Base-by-base conservation (phyloP, 2,888 invertebrate genomes). In the Caenorhabditis virilis region DNA sequence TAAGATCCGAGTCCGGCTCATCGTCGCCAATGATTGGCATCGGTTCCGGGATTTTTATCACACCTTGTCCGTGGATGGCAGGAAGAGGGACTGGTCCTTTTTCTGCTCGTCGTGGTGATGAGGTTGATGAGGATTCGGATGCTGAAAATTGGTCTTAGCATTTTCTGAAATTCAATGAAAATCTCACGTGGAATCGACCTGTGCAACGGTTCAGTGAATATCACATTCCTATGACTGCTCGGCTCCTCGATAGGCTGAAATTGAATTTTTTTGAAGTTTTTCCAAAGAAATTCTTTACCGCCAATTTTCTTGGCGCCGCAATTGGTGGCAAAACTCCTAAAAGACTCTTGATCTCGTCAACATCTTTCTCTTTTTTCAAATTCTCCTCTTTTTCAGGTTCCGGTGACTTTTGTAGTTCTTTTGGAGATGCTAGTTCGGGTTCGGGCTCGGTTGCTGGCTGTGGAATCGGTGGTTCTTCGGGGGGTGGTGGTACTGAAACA, bases 111-210 rank as follows among this genome's bases (percentile, higher is more conserved):
- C 64, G 55, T 33, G 69, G 72, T 7, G 74, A 66, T 7, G 72
- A 58, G 15, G 68, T 42, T 20, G 75, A 72, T 1, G 79, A 80
- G n/a, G 75, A 70, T 41, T 78, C 78, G 35, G 78, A 79, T 1
- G 80, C 80, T 80, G 58, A 49, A 77, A 69, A 25, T 3, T 15
- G 18, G 5, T 38, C 23, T 13, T 20, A 20, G n/a, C n/a, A n/a
- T n/a, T n/a, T 18, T 22, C 15, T 18, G 39, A 30, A 30, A 41
- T 1, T 13, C 15, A 15, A 30, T 30, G 7, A 6, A 1, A 0
- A 4, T 54, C 66, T 55, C 45, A 79, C 79, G 77, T 26, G 80
- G 80, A 45, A 80, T 72, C 6, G 79, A 79, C n/a, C 61, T 56
- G 49, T 78, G 78, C 7, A 79, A 41, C 2, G 78, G 79, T n/a